Percentiles rank a stretch among this genome's conserved stretches.
These are phyloP conservation scores for Bombus impatiens DNA, from an alignment of 1,140 invertebrate genomes.

Conservation along the genomic window DNA sequence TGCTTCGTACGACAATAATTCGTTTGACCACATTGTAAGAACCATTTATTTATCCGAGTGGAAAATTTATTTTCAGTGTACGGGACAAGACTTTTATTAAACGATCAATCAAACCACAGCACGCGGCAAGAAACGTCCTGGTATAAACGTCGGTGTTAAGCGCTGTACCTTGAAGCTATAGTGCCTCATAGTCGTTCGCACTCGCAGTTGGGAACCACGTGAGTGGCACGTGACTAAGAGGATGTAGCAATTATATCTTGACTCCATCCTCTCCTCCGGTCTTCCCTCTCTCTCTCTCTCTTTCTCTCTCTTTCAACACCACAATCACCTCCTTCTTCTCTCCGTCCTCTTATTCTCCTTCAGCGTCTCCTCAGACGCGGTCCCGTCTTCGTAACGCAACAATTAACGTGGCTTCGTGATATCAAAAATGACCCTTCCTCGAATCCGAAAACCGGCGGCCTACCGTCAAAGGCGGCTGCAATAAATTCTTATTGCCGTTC, in stretches of 20 bases:
- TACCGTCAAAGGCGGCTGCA: conserved; percentile 74
- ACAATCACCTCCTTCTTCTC: conserved; percentile 52
- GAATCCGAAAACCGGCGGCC: conserved; percentile 75
- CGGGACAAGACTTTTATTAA: conserved; percentile 42
- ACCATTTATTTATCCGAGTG: conserved; percentile 30
- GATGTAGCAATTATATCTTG: conserved; percentile 78
- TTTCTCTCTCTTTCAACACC: conserved; percentile 22
- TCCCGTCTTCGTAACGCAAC: conserved; percentile 61
- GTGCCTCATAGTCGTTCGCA: conserved; percentile 56
- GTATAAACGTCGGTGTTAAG: conserved; percentile 62
- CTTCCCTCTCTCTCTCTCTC: conserved; percentile 52
- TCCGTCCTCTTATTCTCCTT: conserved; percentile 45
- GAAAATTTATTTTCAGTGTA: conserved; percentile 32
- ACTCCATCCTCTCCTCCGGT: conserved; percentile 60
- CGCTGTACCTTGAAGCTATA: conserved; percentile 55
- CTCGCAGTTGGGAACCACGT: conserved; percentile 76
- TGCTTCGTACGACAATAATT: conserved; percentile 20
- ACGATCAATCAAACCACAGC: conserved; percentile 55
- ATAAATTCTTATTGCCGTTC: conserved; percentile 79
- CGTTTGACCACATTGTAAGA: conserved; percentile 24
- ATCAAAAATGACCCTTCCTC: conserved; percentile 80
- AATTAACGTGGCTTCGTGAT: conserved; percentile 77
- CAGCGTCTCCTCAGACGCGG: conserved; percentile 40
- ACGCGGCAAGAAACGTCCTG: conserved; percentile 55
- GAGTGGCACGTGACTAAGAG: conserved; percentile 80